Conservation (phyloP, 2,888 invertebrate genomes). For the Adelognathus sp. region DNA sequence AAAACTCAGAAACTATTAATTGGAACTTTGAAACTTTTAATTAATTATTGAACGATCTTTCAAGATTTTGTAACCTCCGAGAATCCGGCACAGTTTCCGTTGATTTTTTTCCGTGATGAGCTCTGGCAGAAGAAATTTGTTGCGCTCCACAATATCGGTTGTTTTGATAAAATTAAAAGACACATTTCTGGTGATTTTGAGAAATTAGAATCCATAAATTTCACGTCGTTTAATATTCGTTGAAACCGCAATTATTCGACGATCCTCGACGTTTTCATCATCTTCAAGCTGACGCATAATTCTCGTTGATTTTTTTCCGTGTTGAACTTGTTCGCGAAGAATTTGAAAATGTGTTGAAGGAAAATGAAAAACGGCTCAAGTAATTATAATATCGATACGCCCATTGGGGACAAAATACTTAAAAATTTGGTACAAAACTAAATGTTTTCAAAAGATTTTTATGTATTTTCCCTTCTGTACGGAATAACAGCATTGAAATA, state of each 20-base stretch:
- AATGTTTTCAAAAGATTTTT: too few species aligned
- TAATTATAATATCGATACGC: background rate
- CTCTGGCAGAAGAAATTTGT: too few species aligned
- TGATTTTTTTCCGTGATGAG: constrained; percentile 47
- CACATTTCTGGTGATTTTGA: too few species aligned
- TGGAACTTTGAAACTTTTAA: background rate
- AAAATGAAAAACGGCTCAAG: too few species aligned
- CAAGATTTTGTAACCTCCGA: constrained; percentile 33
- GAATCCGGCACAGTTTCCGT: background rate
- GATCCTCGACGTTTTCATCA: constrained; percentile 8
- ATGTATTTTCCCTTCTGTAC: too few species aligned
- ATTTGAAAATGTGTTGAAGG: too few species aligned
- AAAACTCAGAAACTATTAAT: background rate
- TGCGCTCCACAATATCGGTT: too few species aligned
- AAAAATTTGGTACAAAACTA: too few species aligned
- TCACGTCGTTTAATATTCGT: background rate
- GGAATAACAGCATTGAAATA: background rate
- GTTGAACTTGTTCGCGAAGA: constrained; percentile 31
- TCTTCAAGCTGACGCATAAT: constrained; percentile 37
- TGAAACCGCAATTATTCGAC: background rate
- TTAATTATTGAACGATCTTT: background rate
- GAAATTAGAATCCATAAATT: background rate
- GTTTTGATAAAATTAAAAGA: too few species aligned
- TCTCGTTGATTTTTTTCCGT: constrained; percentile 39
- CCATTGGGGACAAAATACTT: too few species aligned